Evolutionary conservation across 92 coral and sea anemone species (phyloP).

Genomic region (Paramuricea clavata): DNA sequence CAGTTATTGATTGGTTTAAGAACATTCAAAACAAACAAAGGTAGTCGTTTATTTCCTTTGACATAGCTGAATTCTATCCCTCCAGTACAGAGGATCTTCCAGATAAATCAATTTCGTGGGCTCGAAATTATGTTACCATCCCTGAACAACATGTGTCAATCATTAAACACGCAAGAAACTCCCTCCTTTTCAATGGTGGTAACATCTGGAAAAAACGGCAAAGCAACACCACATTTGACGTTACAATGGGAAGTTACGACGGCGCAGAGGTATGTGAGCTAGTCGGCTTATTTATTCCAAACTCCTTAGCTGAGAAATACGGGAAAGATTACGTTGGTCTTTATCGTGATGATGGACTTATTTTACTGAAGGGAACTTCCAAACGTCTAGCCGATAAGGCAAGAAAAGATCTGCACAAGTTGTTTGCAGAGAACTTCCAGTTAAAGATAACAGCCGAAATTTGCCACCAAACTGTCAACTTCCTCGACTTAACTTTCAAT

Average conservation of each 20-base stretch:
- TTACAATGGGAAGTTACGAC: background rate
- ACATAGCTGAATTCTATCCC: no score
- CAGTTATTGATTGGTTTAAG: background rate
- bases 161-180: background rate
- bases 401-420: no score
- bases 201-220: no score
- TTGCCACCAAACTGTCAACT: conserved; percentile 27
- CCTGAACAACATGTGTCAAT: background rate
- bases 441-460: background rate
- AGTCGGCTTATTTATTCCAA: background rate
- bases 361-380: background rate
- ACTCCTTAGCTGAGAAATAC: background rate
- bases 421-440: background rate
- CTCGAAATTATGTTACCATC: background rate
- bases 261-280: background rate
- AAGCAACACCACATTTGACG: background rate
- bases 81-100: background rate
- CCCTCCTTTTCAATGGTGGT: no score
- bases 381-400: background rate
- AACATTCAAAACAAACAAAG: no score
- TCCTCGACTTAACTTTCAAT: background rate
- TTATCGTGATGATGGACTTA: background rate
- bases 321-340: background rate
- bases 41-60: background rate
- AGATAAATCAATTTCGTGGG: background rate